Conservation (phyloP, 2,113 vertebrate species). For the Cathartes aura region DNA sequence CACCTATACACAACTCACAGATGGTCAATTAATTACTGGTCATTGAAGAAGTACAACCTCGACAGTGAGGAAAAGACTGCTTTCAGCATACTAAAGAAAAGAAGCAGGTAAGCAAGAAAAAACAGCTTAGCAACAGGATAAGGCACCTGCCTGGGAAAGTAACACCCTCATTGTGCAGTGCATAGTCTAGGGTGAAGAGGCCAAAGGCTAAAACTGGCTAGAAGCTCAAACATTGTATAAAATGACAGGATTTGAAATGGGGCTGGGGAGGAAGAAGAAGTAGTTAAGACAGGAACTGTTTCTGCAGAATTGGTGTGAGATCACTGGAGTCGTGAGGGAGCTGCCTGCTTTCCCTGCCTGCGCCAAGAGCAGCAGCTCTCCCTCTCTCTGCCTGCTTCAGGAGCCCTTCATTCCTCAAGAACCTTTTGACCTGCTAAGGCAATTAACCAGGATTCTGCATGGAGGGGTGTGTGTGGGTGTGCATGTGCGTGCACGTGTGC, state of each 20-base stretch:
- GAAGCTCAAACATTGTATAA: not conserved
- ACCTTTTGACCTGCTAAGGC: not conserved
- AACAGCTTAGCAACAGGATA: not conserved
- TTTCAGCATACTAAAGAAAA: slow-evolving; percentile 22
- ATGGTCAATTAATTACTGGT: slow-evolving; percentile 24
- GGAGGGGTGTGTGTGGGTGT: not conserved
- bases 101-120: not conserved
- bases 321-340: not conserved
- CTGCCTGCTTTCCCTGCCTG: not conserved
- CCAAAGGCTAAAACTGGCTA: not conserved
- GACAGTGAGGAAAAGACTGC: not conserved
- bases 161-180: not conserved
- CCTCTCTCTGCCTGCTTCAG: not conserved
- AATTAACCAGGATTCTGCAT: not conserved
- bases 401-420: not conserved
- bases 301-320: not conserved
- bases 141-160: not conserved
- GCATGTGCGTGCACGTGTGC: no score
- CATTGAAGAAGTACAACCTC: not conserved
- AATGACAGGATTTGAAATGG: not conserved
- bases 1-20: not conserved
- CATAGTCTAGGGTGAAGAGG: not conserved
- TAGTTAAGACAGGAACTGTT: not conserved
- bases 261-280: not conserved
- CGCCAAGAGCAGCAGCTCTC: not conserved